Evolutionary conservation across 1,140 invertebrate species (phyloP), one percentile per base, ranked within the genome.

Genomic region (Apis laboriosa): DNA sequence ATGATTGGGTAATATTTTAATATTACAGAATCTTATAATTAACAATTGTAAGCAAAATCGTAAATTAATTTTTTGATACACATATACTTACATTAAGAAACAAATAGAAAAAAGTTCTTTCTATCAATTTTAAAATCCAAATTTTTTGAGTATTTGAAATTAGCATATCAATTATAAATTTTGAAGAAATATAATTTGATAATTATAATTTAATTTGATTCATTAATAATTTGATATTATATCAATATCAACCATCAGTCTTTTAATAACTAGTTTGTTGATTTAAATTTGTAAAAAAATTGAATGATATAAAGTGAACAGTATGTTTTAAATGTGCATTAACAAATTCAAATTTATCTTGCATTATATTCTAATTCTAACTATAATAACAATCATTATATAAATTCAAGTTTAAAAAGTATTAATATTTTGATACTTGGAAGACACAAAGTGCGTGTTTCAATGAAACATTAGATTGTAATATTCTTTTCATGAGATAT

Each of bases 371-470:
- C 71, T 56, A 77, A 66, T 56, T 68, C 28, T 77, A 86, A 86
- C 66, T 74, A 24, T 24, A 70, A 58, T 77, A 87, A 87, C 86
- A 63, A 74, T 84, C 49, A 77, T 68, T 49, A 71, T 84, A 60
- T 76, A 58, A 53, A 76, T 66, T 75, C 76, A 84, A 67, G 63
- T 49, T 86, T 58, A 83, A 53, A 72, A 72, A 85, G 74, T 9
- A 58, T 72, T 64, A 80, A 67, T 80, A 84, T 87, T 84, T 43
- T 68, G 64, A 86, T 84, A 80, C n/a, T 80, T 87, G 86, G 86
- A 87, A 87, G 86, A 87, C 86, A 70, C 64, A 68, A 77, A 86
- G 74, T 70, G 80, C 80, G 80, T 76, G 71, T 84, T 84, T 83
- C 51, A 8, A 28, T 72, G 71, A 70, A 80, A 60, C 75, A 67